These are phyloP conservation scores for Ceriagrion tenellum DNA, from an alignment of 2,888 invertebrate genomes.

Conservation along the genomic window DNA sequence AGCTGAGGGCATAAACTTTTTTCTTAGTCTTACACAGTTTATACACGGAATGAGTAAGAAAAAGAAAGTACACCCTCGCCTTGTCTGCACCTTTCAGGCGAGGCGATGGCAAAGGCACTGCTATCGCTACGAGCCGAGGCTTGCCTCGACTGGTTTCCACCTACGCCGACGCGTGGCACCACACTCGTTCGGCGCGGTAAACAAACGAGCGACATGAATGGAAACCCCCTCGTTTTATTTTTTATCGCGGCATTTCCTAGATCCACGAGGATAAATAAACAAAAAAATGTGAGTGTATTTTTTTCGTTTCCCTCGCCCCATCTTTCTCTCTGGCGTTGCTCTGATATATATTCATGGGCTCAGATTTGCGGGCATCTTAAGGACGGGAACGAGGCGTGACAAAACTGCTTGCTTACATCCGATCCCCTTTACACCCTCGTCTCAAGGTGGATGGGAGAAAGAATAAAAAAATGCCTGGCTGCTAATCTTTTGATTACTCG, in stretches of 20 bases:
- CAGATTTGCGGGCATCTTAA: neutral
- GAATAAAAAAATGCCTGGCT: too few species aligned
- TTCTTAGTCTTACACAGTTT: too few species aligned
- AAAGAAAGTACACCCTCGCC: too few species aligned
- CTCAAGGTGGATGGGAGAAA: neutral
- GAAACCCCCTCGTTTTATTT: neutral
- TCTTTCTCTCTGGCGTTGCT: neutral
- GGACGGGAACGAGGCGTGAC: neutral
- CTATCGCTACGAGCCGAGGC: too few species aligned
- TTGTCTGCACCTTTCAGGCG: too few species aligned
- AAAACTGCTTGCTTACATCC: constrained; percentile 10
- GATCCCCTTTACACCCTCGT: neutral
- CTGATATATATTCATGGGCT: neutral
- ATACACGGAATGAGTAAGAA: too few species aligned
- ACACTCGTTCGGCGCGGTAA: too few species aligned
- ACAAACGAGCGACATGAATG: too few species aligned
- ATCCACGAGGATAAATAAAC: neutral
- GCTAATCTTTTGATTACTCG: neutral
- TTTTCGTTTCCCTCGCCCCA: too few species aligned
- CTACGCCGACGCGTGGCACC: neutral
- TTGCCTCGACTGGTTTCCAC: too few species aligned
- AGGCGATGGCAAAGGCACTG: too few species aligned
- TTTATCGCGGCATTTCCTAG: neutral
- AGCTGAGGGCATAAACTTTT: too few species aligned
- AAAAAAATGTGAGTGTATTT: neutral